phyloP scores from a whole-genome alignment of 2,797 vertebrate genomes.

The Poeciliopsis presidionis region DNA sequence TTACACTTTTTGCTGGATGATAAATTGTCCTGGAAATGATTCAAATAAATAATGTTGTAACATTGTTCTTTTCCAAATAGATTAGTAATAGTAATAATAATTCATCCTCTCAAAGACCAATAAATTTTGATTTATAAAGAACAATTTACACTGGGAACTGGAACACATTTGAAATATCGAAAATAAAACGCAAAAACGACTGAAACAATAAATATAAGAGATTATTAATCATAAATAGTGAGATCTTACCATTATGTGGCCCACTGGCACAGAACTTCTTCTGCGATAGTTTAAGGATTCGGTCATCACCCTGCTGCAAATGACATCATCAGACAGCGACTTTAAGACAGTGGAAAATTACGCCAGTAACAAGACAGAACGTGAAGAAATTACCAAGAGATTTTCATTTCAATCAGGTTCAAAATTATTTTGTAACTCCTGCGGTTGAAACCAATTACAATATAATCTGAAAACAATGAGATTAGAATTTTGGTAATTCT shows the following conservation, averaged over 20 bases:
- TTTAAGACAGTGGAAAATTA: background rate
- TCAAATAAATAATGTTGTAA: too few species aligned
- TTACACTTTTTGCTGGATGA: too few species aligned
- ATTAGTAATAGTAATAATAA: too few species aligned
- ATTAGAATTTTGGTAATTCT: background rate
- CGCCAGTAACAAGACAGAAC: background rate
- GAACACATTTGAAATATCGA: too few species aligned
- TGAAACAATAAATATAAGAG: too few species aligned
- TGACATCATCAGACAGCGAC: background rate
- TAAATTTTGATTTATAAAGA: too few species aligned
- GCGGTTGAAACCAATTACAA: background rate
- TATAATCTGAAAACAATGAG: background rate
- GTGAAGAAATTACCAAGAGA: background rate
- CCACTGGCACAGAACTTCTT: conserved; percentile 99
- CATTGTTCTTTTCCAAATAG: too few species aligned
- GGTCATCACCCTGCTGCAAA: conserved; percentile 89
- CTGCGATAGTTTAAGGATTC: conserved; percentile 91
- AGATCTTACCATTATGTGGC: conserved; percentile 80
- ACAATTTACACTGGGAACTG: too few species aligned
- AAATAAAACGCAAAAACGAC: too few species aligned
- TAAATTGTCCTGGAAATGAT: too few species aligned
- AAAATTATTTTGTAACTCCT: background rate
- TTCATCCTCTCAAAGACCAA: too few species aligned
- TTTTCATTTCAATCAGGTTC: background rate
- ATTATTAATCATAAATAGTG: background rate